Conservation (phyloP, 35 echinoderm and acorn worm genomes). For the Amphiura filiformis region DNA sequence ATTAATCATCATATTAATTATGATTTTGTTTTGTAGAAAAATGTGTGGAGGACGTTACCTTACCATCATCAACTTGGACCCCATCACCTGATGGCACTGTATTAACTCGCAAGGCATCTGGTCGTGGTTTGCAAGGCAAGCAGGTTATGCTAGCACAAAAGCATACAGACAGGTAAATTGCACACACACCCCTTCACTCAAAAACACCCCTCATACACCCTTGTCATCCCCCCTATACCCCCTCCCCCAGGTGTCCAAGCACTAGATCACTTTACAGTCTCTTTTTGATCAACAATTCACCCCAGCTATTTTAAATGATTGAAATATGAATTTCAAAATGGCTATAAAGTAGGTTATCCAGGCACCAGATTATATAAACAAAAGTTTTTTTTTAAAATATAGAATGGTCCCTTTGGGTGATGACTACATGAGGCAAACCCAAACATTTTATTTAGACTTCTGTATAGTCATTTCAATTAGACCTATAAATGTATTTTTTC, state of each 20-base stretch:
- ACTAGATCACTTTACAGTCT: neutral
- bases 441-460: neutral
- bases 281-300: neutral
- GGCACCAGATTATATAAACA: neutral
- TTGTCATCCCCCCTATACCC: neutral
- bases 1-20: neutral
- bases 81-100: neutral
- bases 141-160: conserved; percentile 25
- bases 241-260: neutral
- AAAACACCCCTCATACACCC: neutral
- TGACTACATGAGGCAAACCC: neutral
- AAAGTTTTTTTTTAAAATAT: neutral
- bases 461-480: neutral
- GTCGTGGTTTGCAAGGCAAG: neutral
- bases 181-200: neutral
- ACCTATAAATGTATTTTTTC: neutral
- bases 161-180: conserved; percentile 25
- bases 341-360: neutral
- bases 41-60: neutral
- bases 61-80: neutral
- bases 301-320: too few species aligned
- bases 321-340: neutral
- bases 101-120: neutral
- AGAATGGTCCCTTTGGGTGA: neutral
- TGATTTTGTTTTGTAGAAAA: neutral